These are phyloP conservation scores for Tragopan temminckii DNA, from an alignment of 2,797 vertebrate genomes.

Conservation along the genomic window DNA sequence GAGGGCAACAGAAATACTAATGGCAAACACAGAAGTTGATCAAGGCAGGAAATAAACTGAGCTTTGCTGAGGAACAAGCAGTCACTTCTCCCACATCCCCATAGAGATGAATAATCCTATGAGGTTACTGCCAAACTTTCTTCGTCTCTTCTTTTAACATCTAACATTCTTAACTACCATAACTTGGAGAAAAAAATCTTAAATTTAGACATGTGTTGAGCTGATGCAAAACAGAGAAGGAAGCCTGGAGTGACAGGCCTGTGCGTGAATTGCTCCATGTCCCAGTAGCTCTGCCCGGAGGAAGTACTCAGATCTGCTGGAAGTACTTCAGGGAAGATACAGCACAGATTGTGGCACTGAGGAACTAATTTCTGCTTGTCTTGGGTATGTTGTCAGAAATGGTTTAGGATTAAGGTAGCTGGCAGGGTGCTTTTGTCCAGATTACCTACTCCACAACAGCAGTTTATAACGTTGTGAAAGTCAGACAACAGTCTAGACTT, in stretches of 20 bases:
- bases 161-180: background rate
- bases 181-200: background rate
- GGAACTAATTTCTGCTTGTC: background rate
- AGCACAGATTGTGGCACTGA: fast-evolving
- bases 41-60: background rate
- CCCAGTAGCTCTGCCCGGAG: background rate
- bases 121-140: background rate
- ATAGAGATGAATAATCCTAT: background rate
- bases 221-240: background rate
- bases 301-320: fast-evolving
- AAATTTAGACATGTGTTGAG: background rate
- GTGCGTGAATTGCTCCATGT: background rate
- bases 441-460: background rate
- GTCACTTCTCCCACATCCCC: background rate
- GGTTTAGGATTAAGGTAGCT: background rate
- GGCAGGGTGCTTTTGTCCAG: background rate
- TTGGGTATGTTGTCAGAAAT: background rate
- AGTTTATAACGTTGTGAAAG: background rate
- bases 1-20: background rate
- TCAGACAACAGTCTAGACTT: background rate
- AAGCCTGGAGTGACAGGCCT: background rate
- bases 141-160: background rate
- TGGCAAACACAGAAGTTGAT: background rate
- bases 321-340: background rate
- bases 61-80: background rate